Evolutionary conservation across 2,113 vertebrate species (phyloP).

Genomic region (Ictalurus punctatus): DNA sequence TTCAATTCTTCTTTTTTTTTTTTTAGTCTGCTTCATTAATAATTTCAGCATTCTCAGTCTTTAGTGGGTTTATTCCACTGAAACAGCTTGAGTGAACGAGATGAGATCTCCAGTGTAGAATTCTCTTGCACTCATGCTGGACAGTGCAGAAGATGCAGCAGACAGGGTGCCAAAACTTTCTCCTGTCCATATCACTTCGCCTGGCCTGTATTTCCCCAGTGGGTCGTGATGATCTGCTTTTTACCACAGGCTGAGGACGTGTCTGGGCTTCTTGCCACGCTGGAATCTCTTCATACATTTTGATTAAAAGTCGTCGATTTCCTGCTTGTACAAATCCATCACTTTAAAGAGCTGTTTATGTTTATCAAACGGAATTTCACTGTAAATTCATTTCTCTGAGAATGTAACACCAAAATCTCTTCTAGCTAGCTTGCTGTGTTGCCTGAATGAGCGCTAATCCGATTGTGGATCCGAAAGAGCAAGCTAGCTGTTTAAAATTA

Average conservation of each 20-base stretch:
- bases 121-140: background rate
- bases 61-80: background rate
- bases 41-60: background rate
- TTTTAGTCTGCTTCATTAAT: background rate
- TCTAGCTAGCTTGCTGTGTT: background rate
- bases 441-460: background rate
- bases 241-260: background rate
- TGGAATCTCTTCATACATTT: constrained; percentile 15
- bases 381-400: background rate
- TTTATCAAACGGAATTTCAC: background rate
- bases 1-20: background rate
- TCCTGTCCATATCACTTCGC: background rate
- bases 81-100: background rate
- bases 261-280: constrained; percentile 9
- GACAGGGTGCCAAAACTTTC: background rate
- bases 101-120: background rate
- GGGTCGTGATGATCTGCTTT: background rate
- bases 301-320: constrained; percentile 21
- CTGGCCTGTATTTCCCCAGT: background rate
- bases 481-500: background rate
- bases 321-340: constrained; percentile 20
- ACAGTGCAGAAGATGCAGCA: background rate
- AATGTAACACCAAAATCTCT: no score
- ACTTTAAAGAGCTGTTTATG: constrained; percentile 7
- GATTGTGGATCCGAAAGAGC: background rate